Evolutionary conservation across 2,113 vertebrate genomes (phyloP).

Genomic region (Lycocorax pyrrhopterus): DNA sequence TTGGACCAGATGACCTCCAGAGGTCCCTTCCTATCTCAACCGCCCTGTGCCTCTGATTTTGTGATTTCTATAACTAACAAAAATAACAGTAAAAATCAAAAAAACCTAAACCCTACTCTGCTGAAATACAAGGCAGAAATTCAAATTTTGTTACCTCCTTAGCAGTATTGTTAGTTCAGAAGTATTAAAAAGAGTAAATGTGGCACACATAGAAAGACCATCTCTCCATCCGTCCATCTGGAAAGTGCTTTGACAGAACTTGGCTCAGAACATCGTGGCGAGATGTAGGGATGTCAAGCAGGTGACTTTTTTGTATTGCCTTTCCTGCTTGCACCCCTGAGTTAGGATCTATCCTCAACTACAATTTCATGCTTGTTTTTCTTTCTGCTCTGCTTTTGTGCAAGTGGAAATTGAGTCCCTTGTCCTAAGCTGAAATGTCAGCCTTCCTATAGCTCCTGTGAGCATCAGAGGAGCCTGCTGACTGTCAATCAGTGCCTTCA

Average conservation of each 20-base stretch:
- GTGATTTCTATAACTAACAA: neutral
- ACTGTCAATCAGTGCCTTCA: neutral
- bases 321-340: neutral
- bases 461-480: neutral
- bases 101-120: neutral
- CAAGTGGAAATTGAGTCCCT: neutral
- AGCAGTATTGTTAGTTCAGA: neutral
- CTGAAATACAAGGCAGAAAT: neutral
- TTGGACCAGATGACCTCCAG: neutral
- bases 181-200: neutral
- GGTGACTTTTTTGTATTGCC: neutral
- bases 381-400: neutral
- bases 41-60: neutral
- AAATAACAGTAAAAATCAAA: neutral
- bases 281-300: neutral
- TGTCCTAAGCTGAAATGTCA: neutral
- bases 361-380: neutral
- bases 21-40: neutral
- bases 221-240: neutral
- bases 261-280: rapidly evolving
- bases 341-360: neutral
- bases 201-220: neutral
- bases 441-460: neutral
- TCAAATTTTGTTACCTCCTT: neutral
- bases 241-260: neutral